Base-by-base conservation (phyloP, 2,113 vertebrate genomes). In the Onychostruthus taczanowskii region DNA sequence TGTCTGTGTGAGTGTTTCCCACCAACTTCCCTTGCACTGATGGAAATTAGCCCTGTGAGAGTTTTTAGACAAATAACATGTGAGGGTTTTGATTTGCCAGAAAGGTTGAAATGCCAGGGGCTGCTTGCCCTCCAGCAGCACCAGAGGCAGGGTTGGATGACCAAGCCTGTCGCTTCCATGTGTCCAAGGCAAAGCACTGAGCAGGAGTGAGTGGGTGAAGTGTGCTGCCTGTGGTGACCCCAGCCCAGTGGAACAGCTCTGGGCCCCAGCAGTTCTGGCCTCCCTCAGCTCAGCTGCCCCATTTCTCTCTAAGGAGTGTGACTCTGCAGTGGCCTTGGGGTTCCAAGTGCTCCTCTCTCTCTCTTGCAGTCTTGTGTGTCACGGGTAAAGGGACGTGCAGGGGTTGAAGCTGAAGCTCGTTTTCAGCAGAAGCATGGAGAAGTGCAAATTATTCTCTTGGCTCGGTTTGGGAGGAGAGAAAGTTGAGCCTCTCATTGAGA, bases 1-100 rank as follows among this genome's bases (percentile, higher is more conserved):
- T 98, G 97, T 98, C 99, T 97, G 98, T 99, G 99, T 99, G 97
- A 99, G 99, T 98, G 87, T 56, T 55, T 72, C 74, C 88, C 72
- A 37, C 17, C 43, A 10, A 58, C 52, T 75, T 64, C 61, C 70
- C 90, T 89, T 88, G 76, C 33, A 6, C 50, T 91, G 80, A 64
- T 30, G 50, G 72, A 72, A 58, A 77, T n/a, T 35, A 33, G 58
- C 47, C 79, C 50, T 23, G 1, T 15, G 73, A 50, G 58, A 72
- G 63, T 44, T 74, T 86, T 26, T 15, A 75, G 80, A 24, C 69
- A 89, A 46, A 23, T 66, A 79, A 52, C 56, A 12, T 9, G n/a
- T n/a, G 72, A 67, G 70, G 82, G 46, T 9, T 24, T 92, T 84
- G 77, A 50, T 85, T 93, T 84, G 66, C 43, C 88, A 49, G 72